Evolutionary conservation across 2,113 vertebrate species (phyloP), one percentile per base, ranked within the genome.

Genomic region (Tragelaphus buxtoni): DNA sequence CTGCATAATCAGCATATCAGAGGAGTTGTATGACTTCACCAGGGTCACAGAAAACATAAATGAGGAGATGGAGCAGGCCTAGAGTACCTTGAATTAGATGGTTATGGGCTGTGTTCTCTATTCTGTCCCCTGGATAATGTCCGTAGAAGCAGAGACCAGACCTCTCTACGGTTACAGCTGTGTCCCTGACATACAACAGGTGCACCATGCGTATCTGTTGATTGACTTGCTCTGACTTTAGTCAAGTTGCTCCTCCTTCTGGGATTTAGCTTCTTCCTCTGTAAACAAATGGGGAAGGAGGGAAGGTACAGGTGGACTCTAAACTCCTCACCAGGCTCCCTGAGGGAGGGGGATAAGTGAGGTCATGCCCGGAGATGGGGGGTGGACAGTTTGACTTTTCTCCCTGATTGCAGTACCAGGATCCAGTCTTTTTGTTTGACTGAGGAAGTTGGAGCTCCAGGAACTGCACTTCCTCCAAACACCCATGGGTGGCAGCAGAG

Each of bases 401-500:
- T 80, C 45, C 47, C 63, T 22, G n/a, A 84, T 81, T 92, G 53
- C 17, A 1, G 18, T 0, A 8, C 74, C 26, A 4, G 16, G 35
- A 55, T 28, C n/a, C 42, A 87, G 65, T 42, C 17, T 85, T 16
- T 30, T 24, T 13, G 65, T 28, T 74, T 47, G 1, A 16, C 11
- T 14, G 72, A 93, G 32, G n/a, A 56, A 77, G 74, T 1, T 28
- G 51, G 30, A 61, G 53, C 72, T 47, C 65, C 28, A 28, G 17
- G 47, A 94, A 45, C 39, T 87, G 94, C 92, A 92, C 61, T 96
- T 92, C 88, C 35, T 1, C 28, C 0, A 88, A 10, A 20, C 0
- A 24, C 81, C 91, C 42, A 17, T 16, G 92, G 97, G 58, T 90
- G 96, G 95, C 96, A 97, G 96, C 97, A 97, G 95, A 95, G 81